Evolutionary conservation across 2,113 vertebrate genomes (phyloP).

Genomic region (Microcebus jonahi): DNA sequence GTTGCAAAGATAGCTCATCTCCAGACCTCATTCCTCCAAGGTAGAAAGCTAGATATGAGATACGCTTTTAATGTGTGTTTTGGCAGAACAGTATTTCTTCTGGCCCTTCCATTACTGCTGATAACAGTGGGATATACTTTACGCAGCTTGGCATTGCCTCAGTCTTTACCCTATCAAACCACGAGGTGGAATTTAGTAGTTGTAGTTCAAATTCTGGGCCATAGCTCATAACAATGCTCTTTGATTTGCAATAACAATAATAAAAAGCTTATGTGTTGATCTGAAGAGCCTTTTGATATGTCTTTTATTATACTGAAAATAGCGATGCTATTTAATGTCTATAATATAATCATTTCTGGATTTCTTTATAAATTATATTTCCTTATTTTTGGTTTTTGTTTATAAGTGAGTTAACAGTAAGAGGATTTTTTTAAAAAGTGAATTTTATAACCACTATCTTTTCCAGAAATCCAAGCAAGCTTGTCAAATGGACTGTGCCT

Average conservation of each 20-base stretch:
- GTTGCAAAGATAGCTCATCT: neutral
- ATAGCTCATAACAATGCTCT: neutral
- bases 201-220: neutral
- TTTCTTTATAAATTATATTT: neutral
- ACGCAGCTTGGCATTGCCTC: neutral
- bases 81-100: neutral
- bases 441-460: neutral
- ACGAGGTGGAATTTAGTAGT: neutral
- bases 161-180: neutral
- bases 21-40: neutral
- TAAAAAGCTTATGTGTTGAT: neutral
- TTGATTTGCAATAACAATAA: neutral
- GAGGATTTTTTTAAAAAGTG: neutral
- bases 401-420: neutral
- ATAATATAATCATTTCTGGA: neutral
- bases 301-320: neutral
- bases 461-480: slow-evolving; percentile 21
- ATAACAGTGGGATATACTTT: neutral
- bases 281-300: neutral
- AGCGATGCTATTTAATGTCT: neutral
- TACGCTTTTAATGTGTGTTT: neutral
- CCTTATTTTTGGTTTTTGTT: neutral
- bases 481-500: neutral
- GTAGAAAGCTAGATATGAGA: neutral
- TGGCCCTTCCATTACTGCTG: neutral